These are phyloP conservation scores for Myocastor coypus DNA, from an alignment of 2,113 vertebrate species.

Conservation along the genomic window DNA sequence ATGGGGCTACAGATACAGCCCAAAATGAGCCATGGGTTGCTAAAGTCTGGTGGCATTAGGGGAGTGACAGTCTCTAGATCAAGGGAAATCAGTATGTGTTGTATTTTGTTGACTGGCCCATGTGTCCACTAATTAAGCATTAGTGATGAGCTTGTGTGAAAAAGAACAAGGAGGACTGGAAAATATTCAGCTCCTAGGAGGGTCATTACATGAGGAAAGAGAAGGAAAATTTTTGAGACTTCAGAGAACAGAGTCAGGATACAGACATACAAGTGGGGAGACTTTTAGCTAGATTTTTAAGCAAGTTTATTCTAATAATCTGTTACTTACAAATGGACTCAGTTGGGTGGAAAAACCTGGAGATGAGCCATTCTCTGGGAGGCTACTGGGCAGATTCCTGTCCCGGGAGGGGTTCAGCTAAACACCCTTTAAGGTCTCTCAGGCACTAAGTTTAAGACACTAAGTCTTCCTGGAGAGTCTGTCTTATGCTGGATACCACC, in stretches of 20 bases:
- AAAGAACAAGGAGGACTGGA: background rate
- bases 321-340: background rate
- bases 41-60: background rate
- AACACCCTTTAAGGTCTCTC: background rate
- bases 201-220: background rate
- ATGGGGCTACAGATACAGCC: background rate
- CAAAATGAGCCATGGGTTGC: background rate
- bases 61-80: background rate
- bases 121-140: background rate
- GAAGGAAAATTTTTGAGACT: constrained; percentile 19
- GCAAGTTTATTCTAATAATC: background rate
- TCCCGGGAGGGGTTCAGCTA: background rate
- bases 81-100: background rate
- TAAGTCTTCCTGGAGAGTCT: background rate
- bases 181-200: background rate
- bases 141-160: constrained; percentile 1
- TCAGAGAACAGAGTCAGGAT: background rate
- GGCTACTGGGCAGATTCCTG: background rate
- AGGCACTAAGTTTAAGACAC: background rate
- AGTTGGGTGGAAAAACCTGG: background rate
- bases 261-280: background rate
- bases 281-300: constrained; percentile 21
- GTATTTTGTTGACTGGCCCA: background rate
- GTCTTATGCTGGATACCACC: background rate
- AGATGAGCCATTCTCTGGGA: background rate